Evolutionary conservation across 2,888 invertebrate species (phyloP), one percentile per base, ranked within the genome.

Genomic region (Lycaena phlaeas): DNA sequence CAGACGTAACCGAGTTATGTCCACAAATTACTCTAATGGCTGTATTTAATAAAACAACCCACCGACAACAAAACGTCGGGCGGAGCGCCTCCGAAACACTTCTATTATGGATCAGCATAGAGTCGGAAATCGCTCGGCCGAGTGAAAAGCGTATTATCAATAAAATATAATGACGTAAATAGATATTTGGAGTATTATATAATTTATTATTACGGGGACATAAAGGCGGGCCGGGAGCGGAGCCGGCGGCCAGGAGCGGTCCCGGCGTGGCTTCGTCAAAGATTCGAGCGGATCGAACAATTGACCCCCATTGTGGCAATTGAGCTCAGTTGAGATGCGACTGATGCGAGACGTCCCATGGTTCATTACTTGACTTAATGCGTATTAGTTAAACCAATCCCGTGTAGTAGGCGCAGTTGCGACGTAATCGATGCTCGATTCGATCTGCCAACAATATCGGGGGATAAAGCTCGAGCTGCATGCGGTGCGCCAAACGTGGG

Each of bases 281-380:
- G n/a, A n/a, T n/a, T n/a, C n/a, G n/a, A n/a, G n/a, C n/a, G n/a
- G n/a, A n/a, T n/a, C n/a, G 10, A 11, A 68, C 70, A 73, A 73
- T 72, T 72, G 65, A 65, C 69, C 70, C 68, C 57, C 60, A 71
- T 61, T 54, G 51, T 50, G 45, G 57, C 67, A 72, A 72, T 71
- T 69, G 58, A 55, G n/a, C n/a, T n/a, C n/a, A 55, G 57, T 61
- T 57, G 56, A 63, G 59, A 64, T 64, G 64, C 58, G 57, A 60
- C 56, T 63, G 59, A 64, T 64, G 64, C 58, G 57, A 60, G 64
- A 58, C 18, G 18, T 18, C 5, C 18, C 17, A 5, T 17, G 17
- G 11, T 17, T 17, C 17, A 31, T 31, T 17, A 31, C 40, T 44
- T 44, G 40, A 46, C 59, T 60, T 62, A 63, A 64, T 59, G 51